Conservation (phyloP, 2,888 invertebrate genomes). For the Sepiola atlantica region DNA sequence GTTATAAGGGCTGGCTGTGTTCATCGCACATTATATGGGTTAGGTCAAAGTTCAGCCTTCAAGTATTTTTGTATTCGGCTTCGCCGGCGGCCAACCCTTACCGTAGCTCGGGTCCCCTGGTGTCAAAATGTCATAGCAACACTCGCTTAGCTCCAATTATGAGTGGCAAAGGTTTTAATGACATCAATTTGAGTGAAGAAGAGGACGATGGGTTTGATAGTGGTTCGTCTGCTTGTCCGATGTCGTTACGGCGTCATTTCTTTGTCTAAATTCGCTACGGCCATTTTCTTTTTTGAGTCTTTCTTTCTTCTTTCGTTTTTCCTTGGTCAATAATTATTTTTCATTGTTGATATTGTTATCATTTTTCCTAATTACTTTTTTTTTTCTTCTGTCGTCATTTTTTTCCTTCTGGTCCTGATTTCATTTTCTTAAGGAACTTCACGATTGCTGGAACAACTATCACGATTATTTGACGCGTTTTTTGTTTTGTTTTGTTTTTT, state of each 20-base stretch:
- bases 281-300: too few relatives aligned
- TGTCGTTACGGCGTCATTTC: background rate
- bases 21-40: background rate
- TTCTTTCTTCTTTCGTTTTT: background rate
- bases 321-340: background rate
- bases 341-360: background rate
- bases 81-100: conserved; percentile 32
- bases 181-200: background rate
- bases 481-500: too few relatives aligned
- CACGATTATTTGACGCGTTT: background rate
- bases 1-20: background rate
- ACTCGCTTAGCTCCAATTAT: background rate
- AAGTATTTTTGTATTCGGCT: conserved; percentile 21
- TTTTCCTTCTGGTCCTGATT: background rate
- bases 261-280: background rate
- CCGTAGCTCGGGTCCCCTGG: background rate
- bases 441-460: background rate
- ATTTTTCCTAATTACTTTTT: background rate
- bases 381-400: background rate
- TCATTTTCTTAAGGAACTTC: background rate
- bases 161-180: conserved; percentile 19
- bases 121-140: conserved; percentile 13
- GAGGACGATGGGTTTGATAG: background rate
- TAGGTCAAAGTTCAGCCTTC: background rate
- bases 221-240: background rate